Evolutionary conservation across 2,888 invertebrate genomes (phyloP).

Genomic region (Apotomis betuletana): DNA sequence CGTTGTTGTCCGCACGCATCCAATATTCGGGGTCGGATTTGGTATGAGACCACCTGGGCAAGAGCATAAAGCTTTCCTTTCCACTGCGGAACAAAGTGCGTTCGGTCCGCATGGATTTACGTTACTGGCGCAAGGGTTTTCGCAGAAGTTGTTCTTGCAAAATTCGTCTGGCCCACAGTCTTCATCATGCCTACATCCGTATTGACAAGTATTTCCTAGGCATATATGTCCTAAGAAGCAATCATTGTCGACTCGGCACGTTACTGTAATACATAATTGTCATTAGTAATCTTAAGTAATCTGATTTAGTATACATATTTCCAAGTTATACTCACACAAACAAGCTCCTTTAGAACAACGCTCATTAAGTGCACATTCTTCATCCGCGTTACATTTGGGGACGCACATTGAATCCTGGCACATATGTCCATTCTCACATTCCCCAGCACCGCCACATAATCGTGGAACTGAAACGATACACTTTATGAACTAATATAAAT

Average conservation of each 20-base stretch:
- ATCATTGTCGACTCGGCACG: constrained; percentile 95
- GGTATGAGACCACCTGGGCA: constrained; percentile 92
- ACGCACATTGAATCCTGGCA: constrained; percentile 93
- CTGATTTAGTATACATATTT: neutral
- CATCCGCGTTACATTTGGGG: constrained; percentile 89
- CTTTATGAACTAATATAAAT: neutral
- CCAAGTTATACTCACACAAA: constrained; percentile 84
- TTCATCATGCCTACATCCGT: constrained; percentile 93
- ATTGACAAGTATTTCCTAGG: constrained; percentile 91
- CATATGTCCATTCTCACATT: constrained; percentile 88
- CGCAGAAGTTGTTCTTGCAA: constrained; percentile 91
- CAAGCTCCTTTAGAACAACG: constrained; percentile 93
- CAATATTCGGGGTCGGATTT: constrained; percentile 94
- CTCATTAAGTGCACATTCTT: constrained; percentile 94
- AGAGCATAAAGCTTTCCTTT: constrained; percentile 91
- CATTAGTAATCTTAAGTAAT: constrained; percentile 18
- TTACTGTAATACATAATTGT: constrained; percentile 80
- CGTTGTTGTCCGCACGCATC: constrained; percentile 92
- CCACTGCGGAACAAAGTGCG: constrained; percentile 90
- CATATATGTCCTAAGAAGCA: constrained; percentile 97
- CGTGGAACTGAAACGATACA: constrained; percentile 86
- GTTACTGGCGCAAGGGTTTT: constrained; percentile 87
- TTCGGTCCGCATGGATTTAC: constrained; percentile 93
- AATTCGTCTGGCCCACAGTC: constrained; percentile 94
- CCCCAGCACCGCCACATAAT: constrained; percentile 87